phyloP scores from a whole-genome alignment of 35 echinoderm and acorn worm species.

The Apostichopus californicus region DNA sequence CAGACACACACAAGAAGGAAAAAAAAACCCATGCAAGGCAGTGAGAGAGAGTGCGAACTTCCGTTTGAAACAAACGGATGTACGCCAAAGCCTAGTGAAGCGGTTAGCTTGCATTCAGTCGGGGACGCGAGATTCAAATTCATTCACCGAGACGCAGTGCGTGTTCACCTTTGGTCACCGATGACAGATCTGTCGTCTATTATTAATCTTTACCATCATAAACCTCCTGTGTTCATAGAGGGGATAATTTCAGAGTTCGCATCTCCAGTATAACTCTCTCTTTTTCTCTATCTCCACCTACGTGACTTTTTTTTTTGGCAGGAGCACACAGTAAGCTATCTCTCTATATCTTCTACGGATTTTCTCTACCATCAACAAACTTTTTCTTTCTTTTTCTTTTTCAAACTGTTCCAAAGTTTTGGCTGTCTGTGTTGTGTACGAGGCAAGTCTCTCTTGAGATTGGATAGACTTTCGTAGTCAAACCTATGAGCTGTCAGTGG shows the following conservation, averaged over 20 bases:
- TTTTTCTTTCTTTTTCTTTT: neutral
- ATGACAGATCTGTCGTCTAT: slow-evolving; percentile 25
- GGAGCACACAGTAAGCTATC: neutral
- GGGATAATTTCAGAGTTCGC: slow-evolving; percentile 11
- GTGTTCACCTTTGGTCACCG: slow-evolving; percentile 48
- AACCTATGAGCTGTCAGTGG: slow-evolving; percentile 33
- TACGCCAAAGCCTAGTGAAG: slow-evolving; percentile 40
- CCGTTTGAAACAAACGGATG: slow-evolving; percentile 49
- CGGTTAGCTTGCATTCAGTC: neutral
- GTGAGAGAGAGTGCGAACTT: neutral
- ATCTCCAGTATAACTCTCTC: neutral
- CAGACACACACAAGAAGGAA: no score
- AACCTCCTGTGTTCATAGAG: neutral
- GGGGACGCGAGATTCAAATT: slow-evolving; percentile 31
- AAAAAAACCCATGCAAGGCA: no score
- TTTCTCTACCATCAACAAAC: neutral
- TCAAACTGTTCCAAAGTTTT: neutral
- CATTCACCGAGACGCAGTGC: slow-evolving; percentile 34
- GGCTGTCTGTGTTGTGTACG: neutral
- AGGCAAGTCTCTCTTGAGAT: neutral
- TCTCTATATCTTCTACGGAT: neutral
- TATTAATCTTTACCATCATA: neutral
- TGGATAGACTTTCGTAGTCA: slow-evolving; percentile 5
- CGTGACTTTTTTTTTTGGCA: neutral
- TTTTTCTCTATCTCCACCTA: neutral